Percentiles rank a stretch among this genome's conserved stretches.
Evolutionary conservation across 2,113 vertebrate genomes (phyloP).

Genomic region (Cavia porcellus): DNA sequence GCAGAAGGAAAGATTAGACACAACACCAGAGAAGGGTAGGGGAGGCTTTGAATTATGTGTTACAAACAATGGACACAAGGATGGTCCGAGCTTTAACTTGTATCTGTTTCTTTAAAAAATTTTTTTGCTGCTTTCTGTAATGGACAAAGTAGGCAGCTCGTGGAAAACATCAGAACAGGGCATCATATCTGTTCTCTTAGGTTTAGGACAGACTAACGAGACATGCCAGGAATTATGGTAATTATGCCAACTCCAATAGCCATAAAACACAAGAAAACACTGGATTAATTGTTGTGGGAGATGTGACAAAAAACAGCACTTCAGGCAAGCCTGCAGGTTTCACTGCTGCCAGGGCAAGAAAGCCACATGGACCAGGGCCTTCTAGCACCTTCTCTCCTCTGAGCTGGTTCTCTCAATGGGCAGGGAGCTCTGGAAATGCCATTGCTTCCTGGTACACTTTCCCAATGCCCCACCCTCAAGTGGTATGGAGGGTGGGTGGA

Average conservation of each 20-base stretch:
- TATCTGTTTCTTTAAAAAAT: neutral
- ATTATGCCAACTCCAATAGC: neutral
- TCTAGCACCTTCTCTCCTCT: neutral
- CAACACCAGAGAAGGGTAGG: neutral
- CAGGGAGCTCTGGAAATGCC: neutral
- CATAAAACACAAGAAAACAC: constrained; percentile 24
- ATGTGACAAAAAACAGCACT: neutral
- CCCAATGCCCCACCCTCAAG: constrained; percentile 44
- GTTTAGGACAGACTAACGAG: constrained; percentile 31
- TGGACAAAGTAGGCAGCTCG: neutral
- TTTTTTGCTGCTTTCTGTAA: neutral
- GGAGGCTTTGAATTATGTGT: neutral
- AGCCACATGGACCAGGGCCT: neutral
- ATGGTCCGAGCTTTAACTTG: neutral
- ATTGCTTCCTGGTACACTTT: constrained; percentile 51
- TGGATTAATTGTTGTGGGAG: neutral
- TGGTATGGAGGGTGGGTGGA: constrained; percentile 70
- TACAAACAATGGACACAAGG: neutral
- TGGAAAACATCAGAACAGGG: constrained; percentile 55
- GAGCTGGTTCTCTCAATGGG: neutral
- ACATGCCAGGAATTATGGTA: constrained; percentile 47
- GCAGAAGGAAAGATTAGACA: constrained; percentile 56
- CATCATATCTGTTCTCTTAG: neutral
- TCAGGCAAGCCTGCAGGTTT: neutral
- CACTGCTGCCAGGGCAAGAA: neutral